Conservation (phyloP, 2,888 invertebrate species). For the Panopea generosa region DNA sequence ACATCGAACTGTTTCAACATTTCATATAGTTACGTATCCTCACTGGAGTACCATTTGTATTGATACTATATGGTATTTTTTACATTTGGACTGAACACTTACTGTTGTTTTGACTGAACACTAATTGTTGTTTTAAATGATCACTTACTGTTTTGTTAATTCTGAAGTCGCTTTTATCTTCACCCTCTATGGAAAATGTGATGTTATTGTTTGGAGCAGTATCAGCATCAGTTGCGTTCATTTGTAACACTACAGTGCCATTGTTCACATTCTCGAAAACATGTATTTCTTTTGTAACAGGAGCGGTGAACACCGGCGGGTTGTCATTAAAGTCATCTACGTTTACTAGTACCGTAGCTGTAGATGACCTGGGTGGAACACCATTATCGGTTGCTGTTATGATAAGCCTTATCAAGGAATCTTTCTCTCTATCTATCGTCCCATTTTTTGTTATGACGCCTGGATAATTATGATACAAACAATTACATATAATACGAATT, state of each 20-base stretch:
- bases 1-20: no score
- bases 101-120: not conserved
- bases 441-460: constrained; percentile 37
- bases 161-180: constrained; percentile 5
- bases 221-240: constrained; percentile 43
- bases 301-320: constrained; percentile 10
- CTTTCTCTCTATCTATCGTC: constrained; percentile 39
- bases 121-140: not conserved
- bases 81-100: no score
- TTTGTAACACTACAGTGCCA: constrained; percentile 6
- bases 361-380: constrained; percentile 12
- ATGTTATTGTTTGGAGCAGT: constrained; percentile 38
- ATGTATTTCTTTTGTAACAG: not conserved
- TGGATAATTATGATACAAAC: constrained; percentile 5
- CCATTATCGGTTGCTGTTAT: constrained; percentile 48
- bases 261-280: constrained; percentile 25
- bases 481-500: not conserved
- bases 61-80: no score
- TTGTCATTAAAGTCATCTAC: constrained; percentile 39
- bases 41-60: no score
- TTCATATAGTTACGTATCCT: no score
- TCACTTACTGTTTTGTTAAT: constrained; percentile 31
- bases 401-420: constrained; percentile 1
- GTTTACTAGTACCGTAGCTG: constrained; percentile 13
- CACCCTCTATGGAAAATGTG: constrained; percentile 28